These are phyloP conservation scores for Philotrypesis tridentata DNA, from an alignment of 1,140 invertebrate species.

Conservation along the genomic window DNA sequence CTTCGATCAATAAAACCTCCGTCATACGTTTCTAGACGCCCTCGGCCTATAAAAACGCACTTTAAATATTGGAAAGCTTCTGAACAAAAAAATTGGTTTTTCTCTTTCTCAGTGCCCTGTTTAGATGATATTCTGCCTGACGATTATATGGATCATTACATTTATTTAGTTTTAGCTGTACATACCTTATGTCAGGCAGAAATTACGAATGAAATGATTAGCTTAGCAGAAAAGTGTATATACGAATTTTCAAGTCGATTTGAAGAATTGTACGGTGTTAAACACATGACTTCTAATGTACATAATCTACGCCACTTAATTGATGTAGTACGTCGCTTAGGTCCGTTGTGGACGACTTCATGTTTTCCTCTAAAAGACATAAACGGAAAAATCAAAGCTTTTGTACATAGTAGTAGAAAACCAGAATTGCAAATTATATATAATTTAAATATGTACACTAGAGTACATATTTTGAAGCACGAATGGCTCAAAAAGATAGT, in stretches of 20 bases:
- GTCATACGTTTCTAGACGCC: neutral
- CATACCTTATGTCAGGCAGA: too few species aligned
- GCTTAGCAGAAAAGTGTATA: too few species aligned
- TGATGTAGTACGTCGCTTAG: neutral
- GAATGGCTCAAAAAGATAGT: constrained; percentile 8
- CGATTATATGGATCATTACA: too few species aligned
- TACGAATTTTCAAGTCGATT: too few species aligned
- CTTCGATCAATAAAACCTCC: neutral
- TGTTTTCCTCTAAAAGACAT: constrained; percentile 10
- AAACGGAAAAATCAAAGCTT: constrained; percentile 11
- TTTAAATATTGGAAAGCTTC: constrained; percentile 12
- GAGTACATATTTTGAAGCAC: neutral
- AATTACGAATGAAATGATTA: too few species aligned
- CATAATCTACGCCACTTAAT: neutral
- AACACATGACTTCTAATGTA: constrained; percentile 20
- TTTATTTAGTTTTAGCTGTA: too few species aligned
- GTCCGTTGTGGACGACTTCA: constrained; percentile 12
- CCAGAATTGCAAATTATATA: constrained; percentile 17
- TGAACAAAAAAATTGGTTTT: constrained; percentile 5
- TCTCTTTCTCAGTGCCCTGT: neutral
- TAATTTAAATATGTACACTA: constrained; percentile 21
- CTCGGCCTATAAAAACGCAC: neutral
- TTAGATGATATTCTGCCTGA: too few species aligned
- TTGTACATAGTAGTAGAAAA: constrained; percentile 3
- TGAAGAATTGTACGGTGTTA: neutral